Conservation (phyloP, 1,140 invertebrate species). For the Zophobas atratus region DNA sequence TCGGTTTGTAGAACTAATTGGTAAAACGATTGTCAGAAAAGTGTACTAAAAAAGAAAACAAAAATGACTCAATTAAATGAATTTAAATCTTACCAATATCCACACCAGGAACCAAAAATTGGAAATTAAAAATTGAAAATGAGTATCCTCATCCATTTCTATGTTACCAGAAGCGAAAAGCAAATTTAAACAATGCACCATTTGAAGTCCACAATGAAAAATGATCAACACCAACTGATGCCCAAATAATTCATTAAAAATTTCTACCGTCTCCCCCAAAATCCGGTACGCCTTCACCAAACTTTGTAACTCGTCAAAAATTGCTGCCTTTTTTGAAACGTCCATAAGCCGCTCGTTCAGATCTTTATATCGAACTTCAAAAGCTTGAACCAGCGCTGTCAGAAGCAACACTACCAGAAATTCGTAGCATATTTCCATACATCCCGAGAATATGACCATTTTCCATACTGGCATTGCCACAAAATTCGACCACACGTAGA, state of each 20-base stretch:
- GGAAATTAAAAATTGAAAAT: neutral
- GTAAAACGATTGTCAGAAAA: neutral
- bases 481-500: too few species aligned
- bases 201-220: too few species aligned
- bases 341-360: neutral
- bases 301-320: neutral
- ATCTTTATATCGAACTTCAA: neutral
- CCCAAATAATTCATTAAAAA: constrained; percentile 12
- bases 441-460: too few species aligned
- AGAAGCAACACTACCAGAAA: too few species aligned
- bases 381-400: neutral
- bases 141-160: neutral
- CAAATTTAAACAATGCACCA: neutral
- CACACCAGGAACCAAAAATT: neutral
- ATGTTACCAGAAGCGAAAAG: neutral
- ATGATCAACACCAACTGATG: neutral
- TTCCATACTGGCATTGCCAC: too few species aligned
- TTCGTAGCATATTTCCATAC: too few species aligned
- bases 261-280: neutral
- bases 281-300: neutral
- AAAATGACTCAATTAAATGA: neutral
- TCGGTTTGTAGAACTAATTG: neutral
- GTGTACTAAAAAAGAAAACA: neutral
- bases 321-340: neutral
- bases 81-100: neutral